Evolutionary conservation across 2,888 invertebrate genomes (phyloP).

Genomic region (Criorhina ranunculi): DNA sequence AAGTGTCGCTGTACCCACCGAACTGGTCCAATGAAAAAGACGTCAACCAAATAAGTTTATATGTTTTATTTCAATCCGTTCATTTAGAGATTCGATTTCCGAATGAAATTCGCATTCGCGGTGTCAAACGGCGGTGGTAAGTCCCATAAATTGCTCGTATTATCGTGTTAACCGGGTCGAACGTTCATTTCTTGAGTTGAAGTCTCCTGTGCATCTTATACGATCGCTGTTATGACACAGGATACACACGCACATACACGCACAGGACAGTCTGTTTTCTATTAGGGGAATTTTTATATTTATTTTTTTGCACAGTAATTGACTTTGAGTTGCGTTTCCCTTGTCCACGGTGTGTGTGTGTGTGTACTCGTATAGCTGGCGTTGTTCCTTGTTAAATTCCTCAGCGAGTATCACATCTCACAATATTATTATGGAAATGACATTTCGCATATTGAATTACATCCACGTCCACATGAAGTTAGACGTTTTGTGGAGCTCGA

Average conservation of each 20-base stretch:
- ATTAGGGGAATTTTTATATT: constrained; percentile 25
- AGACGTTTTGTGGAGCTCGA: constrained; percentile 26
- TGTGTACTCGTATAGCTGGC: too few species aligned
- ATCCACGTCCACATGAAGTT: constrained; percentile 15
- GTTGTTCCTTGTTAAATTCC: constrained; percentile 4
- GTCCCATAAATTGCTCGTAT: constrained; percentile 67
- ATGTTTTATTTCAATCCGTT: constrained; percentile 54
- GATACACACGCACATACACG: not conserved
- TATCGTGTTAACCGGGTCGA: constrained; percentile 19
- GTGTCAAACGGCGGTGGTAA: constrained; percentile 43
- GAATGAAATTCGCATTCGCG: constrained; percentile 55
- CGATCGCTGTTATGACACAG: constrained; percentile 37
- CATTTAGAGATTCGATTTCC: constrained; percentile 56
- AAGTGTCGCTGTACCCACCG: constrained; percentile 51
- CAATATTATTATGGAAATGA: constrained; percentile 52
- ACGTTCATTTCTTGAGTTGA: constrained; percentile 30
- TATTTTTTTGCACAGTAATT: constrained; percentile 54
- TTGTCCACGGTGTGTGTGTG: not conserved
- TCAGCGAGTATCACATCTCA: constrained; percentile 41
- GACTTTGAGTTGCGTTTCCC: constrained; percentile 55
- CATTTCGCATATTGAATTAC: constrained; percentile 46
- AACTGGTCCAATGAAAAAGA: constrained; percentile 51
- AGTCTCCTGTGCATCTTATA: constrained; percentile 19
- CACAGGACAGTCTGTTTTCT: not conserved
- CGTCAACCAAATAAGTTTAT: constrained; percentile 67